phyloP scores from a whole-genome alignment of 2,797 vertebrate genomes.

The Esox masquinongy region DNA sequence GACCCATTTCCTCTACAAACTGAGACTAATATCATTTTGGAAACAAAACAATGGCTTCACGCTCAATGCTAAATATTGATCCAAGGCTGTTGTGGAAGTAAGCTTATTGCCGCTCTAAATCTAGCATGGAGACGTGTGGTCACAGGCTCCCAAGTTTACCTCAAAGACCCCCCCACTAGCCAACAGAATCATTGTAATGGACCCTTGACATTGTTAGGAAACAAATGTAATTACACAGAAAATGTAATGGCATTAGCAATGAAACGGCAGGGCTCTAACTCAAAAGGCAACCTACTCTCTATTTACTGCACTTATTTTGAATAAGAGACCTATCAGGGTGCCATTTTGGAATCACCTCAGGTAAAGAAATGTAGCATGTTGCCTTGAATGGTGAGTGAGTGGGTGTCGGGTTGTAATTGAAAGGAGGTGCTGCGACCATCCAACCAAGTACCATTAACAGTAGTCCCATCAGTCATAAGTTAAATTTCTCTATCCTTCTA shows the following conservation, averaged over 20 bases:
- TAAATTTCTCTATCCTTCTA: conserved; percentile 8
- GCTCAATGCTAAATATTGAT: conserved; percentile 48
- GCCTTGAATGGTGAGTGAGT: neutral
- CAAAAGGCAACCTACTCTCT: neutral
- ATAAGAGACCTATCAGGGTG: neutral
- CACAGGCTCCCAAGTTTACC: conserved; percentile 22
- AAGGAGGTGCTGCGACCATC: conserved; percentile 14
- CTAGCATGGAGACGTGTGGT: conserved; percentile 23
- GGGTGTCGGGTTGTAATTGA: neutral
- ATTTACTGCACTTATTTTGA: neutral
- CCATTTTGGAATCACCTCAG: neutral
- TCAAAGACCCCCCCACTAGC: conserved; percentile 29
- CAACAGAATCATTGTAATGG: conserved; percentile 33
- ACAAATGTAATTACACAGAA: conserved; percentile 22
- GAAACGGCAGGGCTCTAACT: neutral
- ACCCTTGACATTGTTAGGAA: conserved; percentile 1
- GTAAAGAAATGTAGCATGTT: neutral
- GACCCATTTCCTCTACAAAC: conserved; percentile 18
- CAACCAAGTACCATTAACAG: conserved; percentile 29
- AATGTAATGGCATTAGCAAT: neutral
- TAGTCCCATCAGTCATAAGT: conserved; percentile 25
- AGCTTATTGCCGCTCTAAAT: conserved; percentile 52
- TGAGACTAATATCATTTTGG: conserved; percentile 42
- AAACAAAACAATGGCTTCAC: conserved; percentile 41
- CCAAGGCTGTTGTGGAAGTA: neutral